Conservation (phyloP, 2,797 vertebrate genomes). For the Podargus strigoides region DNA sequence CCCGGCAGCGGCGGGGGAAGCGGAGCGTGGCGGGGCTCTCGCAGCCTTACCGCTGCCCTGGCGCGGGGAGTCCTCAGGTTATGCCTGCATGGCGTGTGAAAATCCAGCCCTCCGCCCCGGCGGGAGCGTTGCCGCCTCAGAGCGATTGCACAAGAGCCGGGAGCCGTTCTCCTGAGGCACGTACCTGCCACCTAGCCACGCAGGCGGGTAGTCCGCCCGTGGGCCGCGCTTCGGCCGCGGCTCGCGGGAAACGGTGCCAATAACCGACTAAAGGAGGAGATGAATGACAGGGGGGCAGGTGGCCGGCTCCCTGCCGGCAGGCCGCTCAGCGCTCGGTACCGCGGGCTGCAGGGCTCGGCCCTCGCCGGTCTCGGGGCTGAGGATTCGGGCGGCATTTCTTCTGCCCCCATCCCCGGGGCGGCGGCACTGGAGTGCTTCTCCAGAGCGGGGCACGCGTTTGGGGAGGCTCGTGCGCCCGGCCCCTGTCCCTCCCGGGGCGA, state of each 20-base stretch:
- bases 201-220: not conserved
- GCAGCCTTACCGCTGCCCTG: not conserved
- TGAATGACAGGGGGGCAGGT: not conserved
- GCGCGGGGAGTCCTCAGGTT: not conserved
- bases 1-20: too few relatives aligned
- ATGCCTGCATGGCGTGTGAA: not conserved
- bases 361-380: too few relatives aligned
- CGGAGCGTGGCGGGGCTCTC: too few relatives aligned
- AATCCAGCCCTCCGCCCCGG: not conserved
- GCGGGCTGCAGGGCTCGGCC: too few relatives aligned
- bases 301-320: not conserved
- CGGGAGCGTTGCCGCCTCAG: not conserved
- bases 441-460: rapidly evolving
- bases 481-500: too few relatives aligned
- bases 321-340: rapidly evolving
- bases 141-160: rapidly evolving
- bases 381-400: too few relatives aligned
- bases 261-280: too few relatives aligned
- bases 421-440: not conserved
- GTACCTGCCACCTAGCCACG: not conserved
- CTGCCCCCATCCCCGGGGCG: not conserved
- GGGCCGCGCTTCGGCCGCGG: not conserved
- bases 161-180: not conserved
- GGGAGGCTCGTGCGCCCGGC: too few relatives aligned
- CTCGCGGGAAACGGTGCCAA: rapidly evolving